Conservation (phyloP, 2,888 invertebrate genomes). For the Polymixis flavicincta region DNA sequence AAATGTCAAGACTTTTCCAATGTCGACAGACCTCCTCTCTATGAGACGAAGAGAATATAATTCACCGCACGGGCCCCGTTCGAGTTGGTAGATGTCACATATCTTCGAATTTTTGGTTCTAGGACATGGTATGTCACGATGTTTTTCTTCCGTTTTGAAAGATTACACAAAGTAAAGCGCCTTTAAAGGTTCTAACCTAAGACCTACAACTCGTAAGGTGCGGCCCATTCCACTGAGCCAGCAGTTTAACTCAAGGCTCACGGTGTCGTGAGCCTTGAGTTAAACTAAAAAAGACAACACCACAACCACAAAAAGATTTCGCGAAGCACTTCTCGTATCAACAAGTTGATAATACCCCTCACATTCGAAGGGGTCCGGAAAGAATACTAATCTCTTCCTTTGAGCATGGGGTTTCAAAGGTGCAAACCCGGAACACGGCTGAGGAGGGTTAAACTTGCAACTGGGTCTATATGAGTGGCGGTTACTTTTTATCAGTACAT, state of each 20-base stretch:
- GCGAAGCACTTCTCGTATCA: conserved; percentile 44
- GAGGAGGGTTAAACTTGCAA: conserved; percentile 33
- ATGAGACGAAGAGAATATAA: too few relatives aligned
- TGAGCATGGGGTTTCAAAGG: conserved; percentile 25
- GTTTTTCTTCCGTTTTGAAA: too few relatives aligned
- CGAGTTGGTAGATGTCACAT: too few relatives aligned
- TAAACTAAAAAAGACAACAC: conserved; percentile 6
- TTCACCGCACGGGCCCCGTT: too few relatives aligned
- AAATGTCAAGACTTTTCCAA: background rate
- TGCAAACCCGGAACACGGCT: conserved; percentile 42
- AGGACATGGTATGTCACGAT: too few relatives aligned
- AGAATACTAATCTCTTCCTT: conserved; percentile 55
- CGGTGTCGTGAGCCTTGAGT: too few relatives aligned
- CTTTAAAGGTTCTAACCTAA: too few relatives aligned
- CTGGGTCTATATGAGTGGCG: conserved; percentile 23
- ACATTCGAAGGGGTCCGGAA: conserved; percentile 42
- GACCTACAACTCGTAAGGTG: too few relatives aligned
- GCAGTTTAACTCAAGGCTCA: background rate
- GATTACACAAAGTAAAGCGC: too few relatives aligned
- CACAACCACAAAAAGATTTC: conserved; percentile 29
- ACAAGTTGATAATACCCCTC: conserved; percentile 56
- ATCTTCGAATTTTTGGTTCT: too few relatives aligned
- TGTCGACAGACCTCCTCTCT: too few relatives aligned
- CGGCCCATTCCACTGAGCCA: too few relatives aligned
- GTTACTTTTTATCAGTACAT: conserved; percentile 51